Conservation (phyloP, 2,113 vertebrate species). For the Tachysurus vachellii region DNA sequence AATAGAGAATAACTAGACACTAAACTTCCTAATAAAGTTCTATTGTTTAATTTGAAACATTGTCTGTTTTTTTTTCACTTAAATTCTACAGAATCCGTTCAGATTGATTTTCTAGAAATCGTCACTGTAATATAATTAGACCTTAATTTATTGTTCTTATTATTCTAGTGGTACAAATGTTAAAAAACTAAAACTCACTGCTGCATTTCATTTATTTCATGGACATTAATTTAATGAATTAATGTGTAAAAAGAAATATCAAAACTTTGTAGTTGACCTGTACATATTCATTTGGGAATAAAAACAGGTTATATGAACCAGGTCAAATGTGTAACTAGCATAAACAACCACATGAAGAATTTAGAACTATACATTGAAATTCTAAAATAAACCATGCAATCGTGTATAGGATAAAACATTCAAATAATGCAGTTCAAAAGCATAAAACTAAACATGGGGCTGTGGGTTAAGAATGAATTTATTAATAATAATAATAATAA, state of each 20-base stretch:
- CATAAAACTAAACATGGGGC: background rate
- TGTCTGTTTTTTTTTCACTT: background rate
- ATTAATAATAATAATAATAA: no score
- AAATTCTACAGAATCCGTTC: background rate
- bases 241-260: background rate
- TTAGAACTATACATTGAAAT: background rate
- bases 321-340: background rate
- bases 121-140: background rate
- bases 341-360: background rate
- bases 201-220: background rate
- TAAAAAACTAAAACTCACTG: background rate
- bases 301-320: constrained; percentile 5
- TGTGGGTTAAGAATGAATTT: background rate
- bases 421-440: no score
- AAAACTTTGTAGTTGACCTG: background rate
- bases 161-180: background rate
- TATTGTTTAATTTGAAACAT: background rate
- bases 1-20: background rate
- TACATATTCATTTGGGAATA: background rate
- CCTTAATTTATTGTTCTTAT: background rate
- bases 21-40: background rate
- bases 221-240: background rate
- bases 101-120: background rate
- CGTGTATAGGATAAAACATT: background rate
- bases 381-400: background rate